phyloP scores from a whole-genome alignment of 2,888 invertebrate genomes.

The Sacculina carcini region DNA sequence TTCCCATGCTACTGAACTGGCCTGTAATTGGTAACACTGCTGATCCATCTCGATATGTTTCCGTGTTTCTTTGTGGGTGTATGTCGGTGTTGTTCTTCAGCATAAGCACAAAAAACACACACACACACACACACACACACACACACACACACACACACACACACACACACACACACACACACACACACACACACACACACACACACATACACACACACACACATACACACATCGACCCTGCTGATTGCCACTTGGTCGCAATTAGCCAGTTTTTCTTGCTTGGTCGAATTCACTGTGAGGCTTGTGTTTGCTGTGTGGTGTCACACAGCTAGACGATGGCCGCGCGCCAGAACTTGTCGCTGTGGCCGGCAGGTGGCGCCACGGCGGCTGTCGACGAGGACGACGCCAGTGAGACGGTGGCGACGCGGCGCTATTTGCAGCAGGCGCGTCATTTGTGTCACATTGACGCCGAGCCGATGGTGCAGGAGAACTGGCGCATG shows the following conservation, averaged over 20 bases:
- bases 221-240: not conserved
- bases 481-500: slow-evolving; percentile 51
- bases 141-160: no score
- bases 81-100: no score
- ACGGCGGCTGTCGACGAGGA: not conserved
- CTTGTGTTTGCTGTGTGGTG: no score
- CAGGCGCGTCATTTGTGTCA: not conserved
- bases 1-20: no score
- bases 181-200: slow-evolving; percentile 5
- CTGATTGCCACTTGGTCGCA: no score
- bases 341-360: not conserved
- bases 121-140: no score
- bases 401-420: not conserved
- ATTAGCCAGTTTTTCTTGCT: no score
- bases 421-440: not conserved
- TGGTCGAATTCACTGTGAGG: no score
- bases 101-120: no score
- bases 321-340: not conserved
- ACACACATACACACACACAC: not conserved
- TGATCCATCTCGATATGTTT: no score
- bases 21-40: no score
- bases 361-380: not conserved
- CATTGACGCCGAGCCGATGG: not conserved
- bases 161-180: slow-evolving; percentile 2
- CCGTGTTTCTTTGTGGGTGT: no score